Conservation (phyloP, 1,140 invertebrate genomes). For the Eueides isabella region DNA sequence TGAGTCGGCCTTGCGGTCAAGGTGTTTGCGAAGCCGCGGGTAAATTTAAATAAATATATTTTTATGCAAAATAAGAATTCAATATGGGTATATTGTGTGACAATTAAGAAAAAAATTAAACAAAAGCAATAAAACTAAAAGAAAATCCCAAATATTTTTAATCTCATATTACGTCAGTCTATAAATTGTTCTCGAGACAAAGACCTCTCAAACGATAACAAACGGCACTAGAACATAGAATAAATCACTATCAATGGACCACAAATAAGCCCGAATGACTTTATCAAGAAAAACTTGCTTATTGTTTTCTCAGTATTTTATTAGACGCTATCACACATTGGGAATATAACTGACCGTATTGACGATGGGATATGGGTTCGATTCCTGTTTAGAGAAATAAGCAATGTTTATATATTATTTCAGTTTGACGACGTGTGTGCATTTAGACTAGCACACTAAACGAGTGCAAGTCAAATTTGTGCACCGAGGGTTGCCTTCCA, state of each 20-base stretch:
- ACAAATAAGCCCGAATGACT: not conserved
- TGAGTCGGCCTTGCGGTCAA: too few relatives aligned
- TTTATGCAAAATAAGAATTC: too few relatives aligned
- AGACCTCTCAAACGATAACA: not conserved
- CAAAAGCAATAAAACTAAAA: not conserved
- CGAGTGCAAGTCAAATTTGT: too few relatives aligned
- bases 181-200: not conserved
- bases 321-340: not conserved
- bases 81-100: too few relatives aligned
- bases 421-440: too few relatives aligned
- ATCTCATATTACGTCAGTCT: not conserved
- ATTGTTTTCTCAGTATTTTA: not conserved
- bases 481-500: too few relatives aligned
- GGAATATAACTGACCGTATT: not conserved
- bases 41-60: too few relatives aligned
- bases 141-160: not conserved
- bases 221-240: not conserved
- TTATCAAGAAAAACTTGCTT: not conserved
- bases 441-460: too few relatives aligned
- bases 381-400: too few relatives aligned
- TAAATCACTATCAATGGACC: constrained; percentile 5
- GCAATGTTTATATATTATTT: too few relatives aligned
- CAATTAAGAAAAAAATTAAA: too few relatives aligned
- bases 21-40: too few relatives aligned
- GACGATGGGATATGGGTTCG: not conserved